Conservation (phyloP, 2,113 vertebrate species). For the Colinus virginianus region DNA sequence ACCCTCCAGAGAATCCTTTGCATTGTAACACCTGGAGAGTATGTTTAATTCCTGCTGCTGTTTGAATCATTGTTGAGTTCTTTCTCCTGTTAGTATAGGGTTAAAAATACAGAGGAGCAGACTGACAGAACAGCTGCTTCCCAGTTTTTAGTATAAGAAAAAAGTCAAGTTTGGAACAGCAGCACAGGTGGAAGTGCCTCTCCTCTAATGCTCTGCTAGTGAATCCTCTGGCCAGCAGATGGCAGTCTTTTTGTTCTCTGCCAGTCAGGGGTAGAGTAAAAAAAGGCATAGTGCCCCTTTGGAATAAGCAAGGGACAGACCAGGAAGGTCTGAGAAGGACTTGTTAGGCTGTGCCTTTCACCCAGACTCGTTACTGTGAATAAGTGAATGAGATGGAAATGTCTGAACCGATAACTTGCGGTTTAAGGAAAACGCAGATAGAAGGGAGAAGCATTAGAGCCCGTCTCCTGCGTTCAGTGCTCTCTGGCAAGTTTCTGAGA, state of each 20-base stretch:
- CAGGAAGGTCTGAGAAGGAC: background rate
- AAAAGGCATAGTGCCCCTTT: background rate
- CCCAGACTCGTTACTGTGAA: background rate
- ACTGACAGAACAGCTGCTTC: background rate
- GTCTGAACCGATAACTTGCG: background rate
- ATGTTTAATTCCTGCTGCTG: background rate
- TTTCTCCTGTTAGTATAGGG: background rate
- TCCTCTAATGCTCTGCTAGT: accelerated
- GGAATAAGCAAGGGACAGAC: background rate
- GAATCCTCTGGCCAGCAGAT: constrained; percentile 1
- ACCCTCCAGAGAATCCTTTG: background rate
- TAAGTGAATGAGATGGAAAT: background rate
- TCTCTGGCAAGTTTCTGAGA: background rate
- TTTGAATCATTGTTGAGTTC: background rate
- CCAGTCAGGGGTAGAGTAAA: accelerated
- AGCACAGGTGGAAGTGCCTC: accelerated
- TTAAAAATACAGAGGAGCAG: background rate
- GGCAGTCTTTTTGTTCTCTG: background rate
- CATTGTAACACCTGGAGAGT: background rate
- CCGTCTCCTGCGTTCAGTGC: background rate
- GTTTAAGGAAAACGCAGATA: background rate
- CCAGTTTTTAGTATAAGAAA: background rate
- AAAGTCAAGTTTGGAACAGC: background rate
- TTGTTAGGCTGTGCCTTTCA: background rate
- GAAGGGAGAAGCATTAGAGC: background rate